Base-by-base conservation (phyloP, 2,888 invertebrate genomes). In the Bugula neritina region DNA sequence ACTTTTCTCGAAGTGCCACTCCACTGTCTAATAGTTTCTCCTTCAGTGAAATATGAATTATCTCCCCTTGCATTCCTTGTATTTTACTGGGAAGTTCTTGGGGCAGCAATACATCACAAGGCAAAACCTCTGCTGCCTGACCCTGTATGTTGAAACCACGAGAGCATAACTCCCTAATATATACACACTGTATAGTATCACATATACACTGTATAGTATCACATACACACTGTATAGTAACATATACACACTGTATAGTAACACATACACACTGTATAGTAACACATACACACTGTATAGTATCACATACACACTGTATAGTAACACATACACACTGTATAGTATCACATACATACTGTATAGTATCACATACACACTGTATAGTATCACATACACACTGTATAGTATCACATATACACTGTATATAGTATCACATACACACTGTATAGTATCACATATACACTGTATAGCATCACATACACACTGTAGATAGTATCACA, bases 11-110 rank as follows among this genome's bases (percentile, higher is more conserved):
- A 13, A 63, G 63, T 31, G 63, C 63, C 31, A 63, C 63, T 5
- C 63, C 63, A 27, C 13, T 63, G 21, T 63, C 63, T 31, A 63
- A 31, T 25, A 63, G 63, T 34, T 34, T 63, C 31, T 63, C 63
- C 27, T 63, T 63, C 31, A 63, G 5, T 31, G 63, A 63, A 3
- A 29, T 31, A 31, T 31, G 27, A 17, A 63, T 63, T 10, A 63
- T 63, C 31, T 63, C 63, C 63, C 63, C 63, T 63, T 2, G 29
- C 5, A 63, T 5, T 34, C 63, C 63, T 5, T 25, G 63, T 13
- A 31, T 13, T 31, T 63, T 63, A 34, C 63, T 13, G 5, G 63
- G 63, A 3, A 31, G 31, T 34, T 63, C 63, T 31, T 63, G 31
- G 2, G 63, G 29, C 31, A 63, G 10, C 31, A 63, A 31, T 13